Evolutionary conservation across 2,113 vertebrate species (phyloP).

Genomic region (Semicossyphus pulcher): DNA sequence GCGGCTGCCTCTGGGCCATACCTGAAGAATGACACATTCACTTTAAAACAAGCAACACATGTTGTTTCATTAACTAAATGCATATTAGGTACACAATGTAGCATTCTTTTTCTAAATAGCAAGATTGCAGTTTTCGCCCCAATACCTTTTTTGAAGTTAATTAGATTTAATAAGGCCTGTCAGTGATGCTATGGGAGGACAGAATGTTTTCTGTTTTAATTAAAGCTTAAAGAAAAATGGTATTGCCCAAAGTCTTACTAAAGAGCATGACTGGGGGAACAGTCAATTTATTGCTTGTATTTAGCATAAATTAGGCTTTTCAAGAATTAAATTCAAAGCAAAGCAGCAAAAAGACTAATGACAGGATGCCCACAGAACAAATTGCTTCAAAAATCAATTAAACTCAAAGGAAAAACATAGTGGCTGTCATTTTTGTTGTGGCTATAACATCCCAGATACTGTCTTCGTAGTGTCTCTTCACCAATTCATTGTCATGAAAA

Average conservation of each 20-base stretch:
- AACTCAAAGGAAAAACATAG: slow-evolving; percentile 1
- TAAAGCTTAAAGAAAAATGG: neutral
- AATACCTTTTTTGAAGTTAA: neutral
- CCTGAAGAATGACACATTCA: slow-evolving; percentile 45
- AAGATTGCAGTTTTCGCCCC: neutral
- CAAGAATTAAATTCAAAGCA: neutral
- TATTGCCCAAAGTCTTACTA: neutral
- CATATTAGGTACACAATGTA: neutral
- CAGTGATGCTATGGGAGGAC: neutral
- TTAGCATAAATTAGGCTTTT: slow-evolving; percentile 7
- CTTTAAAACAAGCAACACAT: neutral
- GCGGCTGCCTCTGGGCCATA: slow-evolving; percentile 94
- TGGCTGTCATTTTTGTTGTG: neutral
- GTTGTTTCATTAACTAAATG: neutral
- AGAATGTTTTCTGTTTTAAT: slow-evolving; percentile 26
- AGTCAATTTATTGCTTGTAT: neutral
- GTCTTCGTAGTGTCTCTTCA: neutral
- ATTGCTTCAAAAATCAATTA: slow-evolving; percentile 12
- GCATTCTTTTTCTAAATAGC: neutral
- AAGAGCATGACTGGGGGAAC: neutral
- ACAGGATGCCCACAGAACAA: neutral
- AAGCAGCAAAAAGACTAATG: slow-evolving; percentile 20
- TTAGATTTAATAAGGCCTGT: neutral
- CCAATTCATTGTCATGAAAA: neutral
- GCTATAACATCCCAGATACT: neutral